A percentile compares a stretch with the other conserved stretches of the same genome.
These are phyloP conservation scores for Tonatia bakeri DNA, from an alignment of 2,113 vertebrate genomes.

Conservation along the genomic window DNA sequence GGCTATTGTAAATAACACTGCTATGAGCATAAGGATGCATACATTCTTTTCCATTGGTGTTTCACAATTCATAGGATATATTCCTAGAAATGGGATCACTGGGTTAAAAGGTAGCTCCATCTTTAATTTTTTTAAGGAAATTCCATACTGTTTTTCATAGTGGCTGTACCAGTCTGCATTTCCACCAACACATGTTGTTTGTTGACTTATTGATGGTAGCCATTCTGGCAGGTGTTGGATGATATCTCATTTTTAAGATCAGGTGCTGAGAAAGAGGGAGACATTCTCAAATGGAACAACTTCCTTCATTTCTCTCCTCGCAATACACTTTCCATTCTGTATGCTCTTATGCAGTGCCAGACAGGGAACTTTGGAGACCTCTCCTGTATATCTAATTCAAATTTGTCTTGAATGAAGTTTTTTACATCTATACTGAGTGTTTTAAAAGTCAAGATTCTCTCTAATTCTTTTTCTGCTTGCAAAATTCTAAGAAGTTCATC, in stretches of 20 bases:
- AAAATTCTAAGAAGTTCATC: not conserved
- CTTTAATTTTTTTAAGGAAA: too few species aligned
- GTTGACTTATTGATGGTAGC: too few species aligned
- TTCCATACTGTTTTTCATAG: too few species aligned
- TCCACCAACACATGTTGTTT: too few species aligned
- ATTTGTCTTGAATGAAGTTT: not conserved
- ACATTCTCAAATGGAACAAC: not conserved
- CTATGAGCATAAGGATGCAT: too few species aligned
- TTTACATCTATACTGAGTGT: not conserved
- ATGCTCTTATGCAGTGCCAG: not conserved
- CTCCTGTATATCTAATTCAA: not conserved
- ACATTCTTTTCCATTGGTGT: too few species aligned
- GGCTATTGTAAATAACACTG: too few species aligned
- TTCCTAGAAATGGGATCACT: too few species aligned
- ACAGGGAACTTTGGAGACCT: not conserved
- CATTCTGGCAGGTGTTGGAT: too few species aligned
- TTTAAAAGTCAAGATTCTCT: not conserved
- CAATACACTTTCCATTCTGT: not conserved
- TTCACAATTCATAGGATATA: too few species aligned
- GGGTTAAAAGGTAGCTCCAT: too few species aligned
- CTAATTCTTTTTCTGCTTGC: not conserved
- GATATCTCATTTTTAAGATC: not conserved
- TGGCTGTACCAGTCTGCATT: too few species aligned
- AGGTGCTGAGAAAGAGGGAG: not conserved
- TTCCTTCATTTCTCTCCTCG: not conserved